Evolutionary conservation across 2,113 vertebrate species (phyloP), one percentile per base, ranked within the genome.

Genomic region (Dipodomys stephensi): DNA sequence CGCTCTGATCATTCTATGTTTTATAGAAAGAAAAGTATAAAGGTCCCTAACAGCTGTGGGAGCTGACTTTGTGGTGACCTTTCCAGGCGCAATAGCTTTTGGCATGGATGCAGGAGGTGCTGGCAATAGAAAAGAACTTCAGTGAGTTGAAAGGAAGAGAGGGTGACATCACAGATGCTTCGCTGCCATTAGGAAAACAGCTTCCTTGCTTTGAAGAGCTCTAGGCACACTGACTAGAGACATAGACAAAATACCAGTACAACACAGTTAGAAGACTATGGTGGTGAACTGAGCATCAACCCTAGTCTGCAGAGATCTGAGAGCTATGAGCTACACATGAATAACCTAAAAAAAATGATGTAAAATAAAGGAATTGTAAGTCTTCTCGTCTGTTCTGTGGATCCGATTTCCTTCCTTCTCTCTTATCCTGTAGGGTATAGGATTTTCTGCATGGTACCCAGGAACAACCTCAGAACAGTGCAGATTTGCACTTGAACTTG

Each of bases 231-330:
- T 4, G 6, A 57, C 3, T 44, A 35, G 7, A 44, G 20, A 27
- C 15, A 18, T 74, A 18, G 32, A 68, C 44, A 68, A 65, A 83
- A 13, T 10, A 57, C 18, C 68, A 91, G 32, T 79, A 27, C 79
- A 64, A 16, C 32, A 3, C 11, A 30, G 19, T 81, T 86, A 77
- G 49, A 23, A 69, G 32, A 65, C 68, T 13, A 3, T 44, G 35
- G 32, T 62, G 62, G 28, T 89, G 49, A 92, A 82, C 65, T 87
- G 77, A 79, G 32, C 28, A 87, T 85, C 71, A 87, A 83, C 65
- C 20, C 76, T 23, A 83, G 18, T 53, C 32, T 83, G 35, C 11
- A 82, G 32, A 57, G 10, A 32, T 35, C 57, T 12, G 57, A 22
- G 9, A 82, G 53, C 87, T 83, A 44, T 39, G 53, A 91, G 23